Conservation (phyloP, 2,113 vertebrate species). For the Toxostoma redivivum region DNA sequence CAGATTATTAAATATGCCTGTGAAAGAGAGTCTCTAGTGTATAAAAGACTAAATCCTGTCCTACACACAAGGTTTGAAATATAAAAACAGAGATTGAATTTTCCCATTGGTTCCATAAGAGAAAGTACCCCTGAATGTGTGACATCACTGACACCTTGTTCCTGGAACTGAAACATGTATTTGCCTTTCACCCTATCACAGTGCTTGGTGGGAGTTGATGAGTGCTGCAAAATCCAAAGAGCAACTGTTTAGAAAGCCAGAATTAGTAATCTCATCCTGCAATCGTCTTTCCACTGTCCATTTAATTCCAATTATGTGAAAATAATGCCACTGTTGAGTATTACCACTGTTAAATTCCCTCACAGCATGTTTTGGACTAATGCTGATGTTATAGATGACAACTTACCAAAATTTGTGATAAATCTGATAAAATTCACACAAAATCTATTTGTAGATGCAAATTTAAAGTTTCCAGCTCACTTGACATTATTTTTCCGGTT, state of each 20-base stretch:
- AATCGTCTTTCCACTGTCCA: not conserved
- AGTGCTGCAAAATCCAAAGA: not conserved
- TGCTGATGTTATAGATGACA: not conserved
- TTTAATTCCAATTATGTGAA: not conserved
- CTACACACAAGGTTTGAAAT: not conserved
- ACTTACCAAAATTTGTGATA: not conserved
- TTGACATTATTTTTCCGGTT: not conserved
- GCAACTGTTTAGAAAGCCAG: not conserved
- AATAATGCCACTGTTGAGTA: not conserved
- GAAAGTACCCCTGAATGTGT: not conserved
- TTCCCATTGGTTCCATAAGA: not conserved
- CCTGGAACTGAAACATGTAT: not conserved
- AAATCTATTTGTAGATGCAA: not conserved
- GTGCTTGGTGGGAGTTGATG: not conserved
- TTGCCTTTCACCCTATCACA: not conserved
- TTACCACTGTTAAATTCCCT: not conserved
- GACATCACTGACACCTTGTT: not conserved
- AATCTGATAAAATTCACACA: not conserved
- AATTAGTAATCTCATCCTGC: not conserved
- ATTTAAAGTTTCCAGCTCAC: not conserved
- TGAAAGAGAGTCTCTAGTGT: not conserved
- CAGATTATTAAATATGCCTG: not conserved
- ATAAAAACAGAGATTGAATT: not conserved
- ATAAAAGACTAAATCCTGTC: not conserved
- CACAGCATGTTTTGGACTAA: not conserved